These are phyloP conservation scores for Drosophila antonietae DNA, from an alignment of 2,888 invertebrate species.

Conservation along the genomic window DNA sequence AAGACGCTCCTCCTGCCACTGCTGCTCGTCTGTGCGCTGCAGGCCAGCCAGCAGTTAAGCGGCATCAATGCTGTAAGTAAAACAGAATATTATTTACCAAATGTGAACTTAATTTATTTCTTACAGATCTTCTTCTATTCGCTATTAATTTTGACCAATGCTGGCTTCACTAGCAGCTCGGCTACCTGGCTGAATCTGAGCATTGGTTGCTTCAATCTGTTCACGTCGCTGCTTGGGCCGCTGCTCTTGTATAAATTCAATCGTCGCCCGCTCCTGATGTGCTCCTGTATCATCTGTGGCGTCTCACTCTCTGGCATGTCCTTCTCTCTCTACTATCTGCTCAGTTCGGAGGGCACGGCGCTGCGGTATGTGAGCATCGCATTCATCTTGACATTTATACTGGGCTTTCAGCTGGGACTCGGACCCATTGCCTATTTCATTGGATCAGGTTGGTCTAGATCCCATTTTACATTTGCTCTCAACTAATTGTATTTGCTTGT, in stretches of 20 bases:
- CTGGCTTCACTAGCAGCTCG: conserved; percentile 87
- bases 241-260: conserved; percentile 88
- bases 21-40: conserved; percentile 89
- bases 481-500: conserved; percentile 38
- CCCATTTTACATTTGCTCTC: neutral
- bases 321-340: conserved; percentile 87
- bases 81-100: rapidly evolving
- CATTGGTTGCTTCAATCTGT: conserved; percentile 89
- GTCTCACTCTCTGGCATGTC: conserved; percentile 87
- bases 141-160: conserved; percentile 89
- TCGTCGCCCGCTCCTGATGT: conserved; percentile 88
- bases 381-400: conserved; percentile 89
- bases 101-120: conserved; percentile 84
- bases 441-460: conserved; percentile 87
- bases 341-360: conserved; percentile 83
- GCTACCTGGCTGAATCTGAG: conserved; percentile 91
- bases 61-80: conserved; percentile 93
- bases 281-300: conserved; percentile 87
- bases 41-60: conserved; percentile 93
- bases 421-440: conserved; percentile 94
- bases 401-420: conserved; percentile 92
- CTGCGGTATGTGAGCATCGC: conserved; percentile 89
- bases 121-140: conserved; percentile 90
- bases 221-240: conserved; percentile 88
- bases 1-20: conserved; percentile 88